Conservation (phyloP, 1,140 invertebrate species). For the Pararge aegeria region DNA sequence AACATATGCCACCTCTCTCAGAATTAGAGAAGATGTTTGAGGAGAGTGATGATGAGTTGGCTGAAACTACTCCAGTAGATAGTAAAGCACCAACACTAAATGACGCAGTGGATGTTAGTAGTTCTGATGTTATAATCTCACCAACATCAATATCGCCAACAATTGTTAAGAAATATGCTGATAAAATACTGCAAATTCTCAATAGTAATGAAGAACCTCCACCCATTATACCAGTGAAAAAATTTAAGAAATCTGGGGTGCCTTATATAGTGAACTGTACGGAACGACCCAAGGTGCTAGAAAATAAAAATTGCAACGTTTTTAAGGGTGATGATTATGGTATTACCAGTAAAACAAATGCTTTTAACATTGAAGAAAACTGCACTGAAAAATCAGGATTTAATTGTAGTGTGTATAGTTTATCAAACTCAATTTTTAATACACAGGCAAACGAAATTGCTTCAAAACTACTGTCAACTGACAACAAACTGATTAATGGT, state of each 20-base stretch:
- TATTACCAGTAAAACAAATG: neutral
- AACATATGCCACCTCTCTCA: constrained; percentile 1
- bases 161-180: neutral
- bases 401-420: neutral
- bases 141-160: neutral
- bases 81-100: no score
- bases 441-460: neutral
- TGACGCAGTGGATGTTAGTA: no score
- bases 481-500: neutral
- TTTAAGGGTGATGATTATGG: constrained; percentile 1
- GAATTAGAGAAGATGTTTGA: constrained; percentile 4
- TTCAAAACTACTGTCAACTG: neutral
- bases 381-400: neutral
- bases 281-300: neutral
- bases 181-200: neutral
- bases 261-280: neutral
- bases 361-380: neutral
- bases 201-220: neutral
- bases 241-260: neutral
- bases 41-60: neutral
- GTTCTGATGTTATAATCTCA: no score
- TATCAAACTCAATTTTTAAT: neutral
- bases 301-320: neutral
- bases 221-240: neutral
- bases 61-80: no score